Evolutionary conservation across 2,797 vertebrate species (phyloP).

Genomic region (Characodon lateralis): DNA sequence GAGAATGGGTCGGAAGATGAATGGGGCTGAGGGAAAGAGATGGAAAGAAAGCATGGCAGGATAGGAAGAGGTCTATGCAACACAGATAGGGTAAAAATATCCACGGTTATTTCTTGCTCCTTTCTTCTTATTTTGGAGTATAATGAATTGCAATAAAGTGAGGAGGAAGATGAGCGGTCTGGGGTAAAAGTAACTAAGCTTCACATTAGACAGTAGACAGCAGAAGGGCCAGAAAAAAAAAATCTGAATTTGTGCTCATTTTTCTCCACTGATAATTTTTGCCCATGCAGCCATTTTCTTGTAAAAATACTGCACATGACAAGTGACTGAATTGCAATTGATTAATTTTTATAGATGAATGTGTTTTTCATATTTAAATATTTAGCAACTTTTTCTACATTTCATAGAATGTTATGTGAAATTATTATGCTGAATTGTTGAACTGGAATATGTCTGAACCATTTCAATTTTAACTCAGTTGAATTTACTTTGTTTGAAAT

Average conservation of each 20-base stretch:
- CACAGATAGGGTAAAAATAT: constrained; percentile 63
- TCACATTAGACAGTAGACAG: constrained; percentile 27
- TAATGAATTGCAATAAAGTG: constrained; percentile 19
- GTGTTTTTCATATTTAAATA: background rate
- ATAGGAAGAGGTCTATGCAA: constrained; percentile 36
- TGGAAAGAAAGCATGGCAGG: constrained; percentile 28
- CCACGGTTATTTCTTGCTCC: constrained; percentile 45
- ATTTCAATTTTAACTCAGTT: background rate
- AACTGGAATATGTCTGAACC: background rate
- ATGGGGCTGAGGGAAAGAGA: constrained; percentile 28
- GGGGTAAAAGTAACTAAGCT: constrained; percentile 37
- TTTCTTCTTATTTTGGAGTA: constrained; percentile 34
- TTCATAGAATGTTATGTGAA: background rate
- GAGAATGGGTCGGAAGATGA: constrained; percentile 25
- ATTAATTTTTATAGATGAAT: background rate
- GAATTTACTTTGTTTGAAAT: background rate
- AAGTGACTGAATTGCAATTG: background rate
- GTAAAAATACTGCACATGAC: background rate
- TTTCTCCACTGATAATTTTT: background rate
- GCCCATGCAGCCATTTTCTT: background rate
- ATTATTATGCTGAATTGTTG: background rate
- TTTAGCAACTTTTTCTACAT: background rate
- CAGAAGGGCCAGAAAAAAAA: constrained; percentile 24
- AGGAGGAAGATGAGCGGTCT: background rate
- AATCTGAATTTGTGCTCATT: constrained; percentile 24